A percentile compares a stretch with the other conserved stretches of the same genome.
These are phyloP conservation scores for Drosophila bifasciata DNA, from an alignment of 1,140 invertebrate species.

Conservation along the genomic window DNA sequence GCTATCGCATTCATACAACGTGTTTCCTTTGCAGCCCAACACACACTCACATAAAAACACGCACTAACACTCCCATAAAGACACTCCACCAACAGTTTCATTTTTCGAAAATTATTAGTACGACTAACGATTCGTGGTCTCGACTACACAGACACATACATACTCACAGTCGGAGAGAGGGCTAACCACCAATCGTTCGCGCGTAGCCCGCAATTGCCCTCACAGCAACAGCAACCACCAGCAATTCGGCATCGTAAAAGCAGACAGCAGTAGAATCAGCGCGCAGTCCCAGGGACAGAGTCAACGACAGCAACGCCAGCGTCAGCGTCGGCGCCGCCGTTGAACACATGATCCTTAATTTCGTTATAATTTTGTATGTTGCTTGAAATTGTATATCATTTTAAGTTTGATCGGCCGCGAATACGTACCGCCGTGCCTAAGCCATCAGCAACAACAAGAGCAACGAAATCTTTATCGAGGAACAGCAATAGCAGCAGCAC, in stretches of 20 bases:
- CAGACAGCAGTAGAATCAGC: constrained; percentile 13
- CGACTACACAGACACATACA: constrained; percentile 31
- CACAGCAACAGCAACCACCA: constrained; percentile 25
- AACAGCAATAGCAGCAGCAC: constrained; percentile 5
- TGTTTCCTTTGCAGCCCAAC: neutral
- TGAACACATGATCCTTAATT: constrained; percentile 84
- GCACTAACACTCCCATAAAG: neutral
- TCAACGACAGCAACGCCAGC: constrained; percentile 35
- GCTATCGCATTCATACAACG: constrained; percentile 11
- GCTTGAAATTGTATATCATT: constrained; percentile 84
- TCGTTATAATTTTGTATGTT: constrained; percentile 84
- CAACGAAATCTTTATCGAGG: constrained; percentile 6
- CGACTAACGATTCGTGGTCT: constrained; percentile 83
- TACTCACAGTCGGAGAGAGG: constrained; percentile 8
- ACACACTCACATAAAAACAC: constrained; percentile 10
- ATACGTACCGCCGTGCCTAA: constrained; percentile 79
- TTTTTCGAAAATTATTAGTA: constrained; percentile 82
- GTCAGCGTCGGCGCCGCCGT: constrained; percentile 28
- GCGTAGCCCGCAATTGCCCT: constrained; percentile 74
- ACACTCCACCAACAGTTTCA: constrained; percentile 42
- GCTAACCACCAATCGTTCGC: constrained; percentile 80
- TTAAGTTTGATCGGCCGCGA: constrained; percentile 84
- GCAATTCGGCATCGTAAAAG: neutral
- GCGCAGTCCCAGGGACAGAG: constrained; percentile 9
- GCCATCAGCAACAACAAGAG: constrained; percentile 35